Base-by-base conservation (phyloP, 2,797 vertebrate species). In the Coendou prehensilis region DNA sequence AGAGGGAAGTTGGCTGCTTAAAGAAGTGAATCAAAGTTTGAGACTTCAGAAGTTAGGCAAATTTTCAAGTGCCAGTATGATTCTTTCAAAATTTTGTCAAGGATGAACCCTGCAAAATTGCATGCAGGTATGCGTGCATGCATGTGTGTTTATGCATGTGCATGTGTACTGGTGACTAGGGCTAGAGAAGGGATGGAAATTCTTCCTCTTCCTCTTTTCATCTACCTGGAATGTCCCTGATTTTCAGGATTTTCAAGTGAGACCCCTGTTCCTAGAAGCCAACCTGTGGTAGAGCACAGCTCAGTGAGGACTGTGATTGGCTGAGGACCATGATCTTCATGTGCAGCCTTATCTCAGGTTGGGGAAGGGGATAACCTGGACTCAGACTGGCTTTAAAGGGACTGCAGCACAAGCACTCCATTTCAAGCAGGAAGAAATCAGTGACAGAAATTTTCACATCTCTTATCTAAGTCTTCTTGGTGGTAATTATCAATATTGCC, bases 81-180 rank as follows among this genome's bases (percentile, higher is more conserved):
- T 87, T 75, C 17, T 81, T 87, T 85, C 41, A 78, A 91, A 84
- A 50, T 85, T 69, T 86, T 94, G 50, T 57, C 81, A 69, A 20
- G 84, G 4, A 5, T 7, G 17, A 93, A 57, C 20, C 17, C 47
- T 91, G 37, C 33, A 37, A 63, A 63, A 56, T 80, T 67, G 33
- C 52, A 5, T 82, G 41, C 63, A 56, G 69, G 30, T 71, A 23
- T 75, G 20, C 30, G 33, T 73, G 5, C 79, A 17, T 73, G 33
- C 71, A 20, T 91, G 61, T 47, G 2, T 56, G 3, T 79, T 9
- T 41, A 2, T 82, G 8, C 47, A 30, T 73, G 23, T 57, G 18
- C 50, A 1, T n/a, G 1, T 67, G 9, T 57, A 2, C 17, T 86
- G 47, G 28, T 87, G 50, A 82, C 63, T 61, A 4, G 30, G 81